Base-by-base conservation (phyloP, 2,797 vertebrate genomes). In the Periophthalmus magnuspinnatus region DNA sequence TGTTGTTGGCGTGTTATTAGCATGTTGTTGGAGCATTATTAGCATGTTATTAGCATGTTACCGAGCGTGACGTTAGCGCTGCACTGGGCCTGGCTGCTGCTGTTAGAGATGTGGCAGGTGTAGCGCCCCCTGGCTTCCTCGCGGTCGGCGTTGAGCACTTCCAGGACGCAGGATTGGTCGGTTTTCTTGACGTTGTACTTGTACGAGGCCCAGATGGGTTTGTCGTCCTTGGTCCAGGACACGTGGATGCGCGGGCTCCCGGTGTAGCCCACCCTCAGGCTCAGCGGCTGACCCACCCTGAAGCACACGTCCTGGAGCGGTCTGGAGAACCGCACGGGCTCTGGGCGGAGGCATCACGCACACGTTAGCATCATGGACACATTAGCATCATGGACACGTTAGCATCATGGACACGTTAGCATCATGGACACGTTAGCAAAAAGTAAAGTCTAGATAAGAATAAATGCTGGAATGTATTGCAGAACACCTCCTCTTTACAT, bases 81-180 rank as follows among this genome's bases (percentile, higher is more conserved):
- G 36, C 89, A 90, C 54, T 81, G 38, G 45, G 81, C 87, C 61
- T 74, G 82, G 83, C 86, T 86, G 17, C 93, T 93, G 74, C 95
- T 91, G 70, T 97, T 97, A 84, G 93, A 93, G 70, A 97, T 92
- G 78, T 94, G 89, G 57, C 96, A 97, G 63, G 90, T 94, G 74
- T 97, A 97, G 85, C 89, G 93, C 69, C 96, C 96, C 75, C 94
- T 91, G 78, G 96, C 95, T 19, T 91, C 91, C 81, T 92, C 59
- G 87, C 92, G 79, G 79, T 88, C 85, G 86, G 94, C 72, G 87
- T 94, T 86, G 88, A 91, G 86, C 75, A 96, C 93, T 88, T 92
- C 89, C 70, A 91, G 63, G n/a, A 82, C 17, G 24, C 87, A 86
- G 14, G 91, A 94, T 78, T 88, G 91, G 70, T 95, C 94, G 48